Base-by-base conservation (phyloP, 2,797 vertebrate genomes). In the Buphagus erythrorhynchus region DNA sequence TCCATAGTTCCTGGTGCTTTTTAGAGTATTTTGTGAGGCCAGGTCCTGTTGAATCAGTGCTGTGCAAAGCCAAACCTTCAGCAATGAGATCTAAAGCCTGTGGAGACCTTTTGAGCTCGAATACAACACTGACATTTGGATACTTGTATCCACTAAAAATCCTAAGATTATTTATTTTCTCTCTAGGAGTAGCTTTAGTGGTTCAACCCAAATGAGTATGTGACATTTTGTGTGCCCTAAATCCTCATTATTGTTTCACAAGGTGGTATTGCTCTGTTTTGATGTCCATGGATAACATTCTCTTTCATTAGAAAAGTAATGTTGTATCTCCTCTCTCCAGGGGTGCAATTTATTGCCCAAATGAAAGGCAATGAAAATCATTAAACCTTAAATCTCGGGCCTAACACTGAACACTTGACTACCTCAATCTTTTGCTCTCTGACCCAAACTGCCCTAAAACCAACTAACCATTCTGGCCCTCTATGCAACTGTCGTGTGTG, bases 241-340 rank as follows among this genome's bases (percentile, higher is more conserved):
- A 90, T 88, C 77, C 89, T 63, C 45, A 5, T 72, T 59, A 57
- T 17, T 43, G 54, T 84, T 80, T 92, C 80, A 71, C 67, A 57
- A 71, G 58, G 61, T 93, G 54, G 38, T 66, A 78, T 54, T 80
- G 62, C 82, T 93, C 68, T 5, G 8, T 91, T 69, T 57, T 7
- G 2, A 75, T 48, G 58, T 65, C 73, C 2, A 11, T 11, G 42
- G 73, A 92, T 81, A 96, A 86, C 83, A 74, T 72, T 71, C 42
- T 65, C 69, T 71, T 90, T 83, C 86, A 95, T 86, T 93, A 95
- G 73, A 91, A 88, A 88, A 90, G 57, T 71, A 80, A n/a, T 58
- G 52, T 67, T 83, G 68, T 68, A 80, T 63, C 65, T 58, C 19
- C 46, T 75, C 49, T 94, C 88, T 86, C 31, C 90, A 63, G 73